Conservation (phyloP, 2,797 vertebrate species). For the Epinephelus coioides region DNA sequence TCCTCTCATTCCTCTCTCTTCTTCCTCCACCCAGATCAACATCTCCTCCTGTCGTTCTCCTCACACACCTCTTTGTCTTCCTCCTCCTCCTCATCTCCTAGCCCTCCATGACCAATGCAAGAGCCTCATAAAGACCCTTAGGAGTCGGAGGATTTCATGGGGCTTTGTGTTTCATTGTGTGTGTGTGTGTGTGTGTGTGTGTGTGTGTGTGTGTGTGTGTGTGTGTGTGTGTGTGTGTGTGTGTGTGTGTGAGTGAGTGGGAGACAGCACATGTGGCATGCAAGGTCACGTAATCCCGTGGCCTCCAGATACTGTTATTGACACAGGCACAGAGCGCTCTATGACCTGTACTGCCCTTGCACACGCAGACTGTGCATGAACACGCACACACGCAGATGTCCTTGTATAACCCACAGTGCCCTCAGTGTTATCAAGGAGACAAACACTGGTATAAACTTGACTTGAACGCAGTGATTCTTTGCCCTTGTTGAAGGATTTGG, state of each 20-base stretch:
- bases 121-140: constrained; percentile 60
- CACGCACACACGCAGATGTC: constrained; percentile 39
- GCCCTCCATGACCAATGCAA: constrained; percentile 55
- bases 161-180: constrained; percentile 58
- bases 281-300: constrained; percentile 76
- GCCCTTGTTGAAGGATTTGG: background rate
- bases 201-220: constrained; percentile 6
- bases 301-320: constrained; percentile 72
- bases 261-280: constrained; percentile 69
- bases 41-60: constrained; percentile 8
- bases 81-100: constrained; percentile 9
- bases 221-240: constrained; percentile 18
- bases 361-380: constrained; percentile 19
- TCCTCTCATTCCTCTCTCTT: background rate
- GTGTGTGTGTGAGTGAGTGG: constrained; percentile 18
- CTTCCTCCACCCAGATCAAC: background rate
- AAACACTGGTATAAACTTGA: constrained; percentile 22
- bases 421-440: constrained; percentile 20
- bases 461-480: background rate
- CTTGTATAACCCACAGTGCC: constrained; percentile 31
- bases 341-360: constrained; percentile 56
- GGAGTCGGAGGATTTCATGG: constrained; percentile 72
- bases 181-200: constrained; percentile 10
- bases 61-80: background rate
- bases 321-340: constrained; percentile 49